Evolutionary conservation across 2,797 vertebrate species (phyloP).

Genomic region (Pangasius djambal): DNA sequence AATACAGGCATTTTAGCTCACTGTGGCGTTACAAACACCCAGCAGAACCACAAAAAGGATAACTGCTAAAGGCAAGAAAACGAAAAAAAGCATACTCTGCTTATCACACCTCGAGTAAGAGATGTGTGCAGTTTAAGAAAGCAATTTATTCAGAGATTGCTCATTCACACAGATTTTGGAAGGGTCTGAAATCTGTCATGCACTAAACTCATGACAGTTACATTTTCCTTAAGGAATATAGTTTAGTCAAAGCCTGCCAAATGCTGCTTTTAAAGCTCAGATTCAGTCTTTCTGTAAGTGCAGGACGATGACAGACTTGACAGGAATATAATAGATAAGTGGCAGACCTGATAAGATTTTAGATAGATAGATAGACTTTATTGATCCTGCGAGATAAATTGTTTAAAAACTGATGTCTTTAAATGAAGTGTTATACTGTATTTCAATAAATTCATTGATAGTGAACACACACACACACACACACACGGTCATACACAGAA

Average conservation of each 20-base stretch:
- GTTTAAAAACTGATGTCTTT: no score
- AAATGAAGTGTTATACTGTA: neutral
- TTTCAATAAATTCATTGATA: neutral
- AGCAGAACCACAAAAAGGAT: neutral
- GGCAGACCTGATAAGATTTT: neutral
- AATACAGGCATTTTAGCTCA: slow-evolving; percentile 13
- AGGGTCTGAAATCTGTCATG: neutral
- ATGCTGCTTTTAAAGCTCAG: neutral
- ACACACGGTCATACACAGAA: neutral
- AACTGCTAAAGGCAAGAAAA: neutral
- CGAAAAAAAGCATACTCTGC: neutral
- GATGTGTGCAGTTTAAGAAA: neutral
- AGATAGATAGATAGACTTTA: no score
- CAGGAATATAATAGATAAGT: neutral
- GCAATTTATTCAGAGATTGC: neutral
- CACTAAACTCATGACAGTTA: neutral
- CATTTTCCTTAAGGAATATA: neutral
- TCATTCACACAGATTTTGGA: neutral
- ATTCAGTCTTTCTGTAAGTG: neutral
- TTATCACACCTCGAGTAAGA: neutral
- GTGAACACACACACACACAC: neutral
- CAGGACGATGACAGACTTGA: neutral
- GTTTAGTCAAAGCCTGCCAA: neutral
- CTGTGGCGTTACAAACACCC: neutral
- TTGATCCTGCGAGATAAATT: no score